These are phyloP conservation scores for Galerucella calmariensis DNA, from an alignment of 2,888 invertebrate genomes.

Conservation along the genomic window DNA sequence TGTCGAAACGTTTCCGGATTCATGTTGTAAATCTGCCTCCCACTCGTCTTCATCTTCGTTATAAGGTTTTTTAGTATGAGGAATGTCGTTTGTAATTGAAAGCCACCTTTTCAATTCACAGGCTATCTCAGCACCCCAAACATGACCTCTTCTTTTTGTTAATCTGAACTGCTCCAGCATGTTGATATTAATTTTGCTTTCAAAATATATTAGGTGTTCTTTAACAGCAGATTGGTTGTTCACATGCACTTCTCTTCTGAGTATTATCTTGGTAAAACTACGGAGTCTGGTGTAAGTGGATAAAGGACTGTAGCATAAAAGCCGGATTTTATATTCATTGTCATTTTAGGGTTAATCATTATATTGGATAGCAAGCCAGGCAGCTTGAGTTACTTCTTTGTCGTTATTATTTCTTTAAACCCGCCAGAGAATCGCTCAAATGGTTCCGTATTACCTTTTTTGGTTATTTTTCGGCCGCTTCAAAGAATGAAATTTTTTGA, in stretches of 20 bases:
- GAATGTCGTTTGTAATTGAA: neutral
- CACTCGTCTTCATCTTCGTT: neutral
- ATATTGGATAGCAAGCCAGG: neutral
- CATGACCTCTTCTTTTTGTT: neutral
- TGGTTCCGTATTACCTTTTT: no score
- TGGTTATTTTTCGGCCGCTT: no score
- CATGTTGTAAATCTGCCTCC: no score
- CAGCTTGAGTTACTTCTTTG: neutral
- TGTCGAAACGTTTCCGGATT: no score
- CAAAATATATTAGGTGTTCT: no score
- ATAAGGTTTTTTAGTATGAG: neutral
- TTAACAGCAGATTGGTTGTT: no score
- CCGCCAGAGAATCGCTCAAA: no score
- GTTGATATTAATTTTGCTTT: neutral
- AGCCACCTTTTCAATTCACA: neutral
- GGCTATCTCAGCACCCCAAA: neutral
- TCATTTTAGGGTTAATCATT: neutral
- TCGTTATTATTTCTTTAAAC: neutral
- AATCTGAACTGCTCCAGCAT: constrained; percentile 1
- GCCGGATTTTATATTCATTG: neutral
- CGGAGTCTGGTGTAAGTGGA: no score
- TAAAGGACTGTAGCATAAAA: neutral
- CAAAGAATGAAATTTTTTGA: no score
- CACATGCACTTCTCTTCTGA: neutral
- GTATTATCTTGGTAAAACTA: neutral